Conservation (phyloP, 1,140 invertebrate genomes). For the Arion vulgaris region DNA sequence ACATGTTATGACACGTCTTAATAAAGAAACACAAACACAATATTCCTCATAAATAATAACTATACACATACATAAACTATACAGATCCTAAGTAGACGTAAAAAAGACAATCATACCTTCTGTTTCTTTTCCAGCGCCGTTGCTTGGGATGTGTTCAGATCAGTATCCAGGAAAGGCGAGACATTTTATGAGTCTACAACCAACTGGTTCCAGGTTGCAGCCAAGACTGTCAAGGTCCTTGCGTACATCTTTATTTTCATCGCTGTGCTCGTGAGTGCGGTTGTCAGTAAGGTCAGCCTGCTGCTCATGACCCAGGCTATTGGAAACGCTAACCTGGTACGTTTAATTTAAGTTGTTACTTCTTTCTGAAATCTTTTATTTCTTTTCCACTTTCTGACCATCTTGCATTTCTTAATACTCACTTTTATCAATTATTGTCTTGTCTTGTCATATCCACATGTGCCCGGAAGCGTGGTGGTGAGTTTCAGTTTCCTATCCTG, state of each 20-base stretch:
- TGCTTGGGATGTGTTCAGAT: constrained; percentile 54
- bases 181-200: constrained; percentile 51
- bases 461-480: too few relatives aligned
- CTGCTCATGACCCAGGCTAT: constrained; percentile 55
- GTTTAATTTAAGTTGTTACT: background rate
- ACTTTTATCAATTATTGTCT: too few relatives aligned
- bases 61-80: too few relatives aligned
- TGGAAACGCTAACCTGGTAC: constrained; percentile 47
- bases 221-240: constrained; percentile 54
- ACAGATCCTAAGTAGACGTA: too few relatives aligned
- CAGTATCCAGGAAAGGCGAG: constrained; percentile 50
- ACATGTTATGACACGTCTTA: too few relatives aligned
- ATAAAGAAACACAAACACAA: too few relatives aligned
- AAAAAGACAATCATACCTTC: too few relatives aligned
- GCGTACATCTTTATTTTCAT: constrained; percentile 51
- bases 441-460: too few relatives aligned
- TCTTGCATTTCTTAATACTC: too few relatives aligned
- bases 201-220: constrained; percentile 55
- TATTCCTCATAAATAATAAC: too few relatives aligned
- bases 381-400: background rate
- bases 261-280: constrained; percentile 45
- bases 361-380: background rate
- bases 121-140: constrained; percentile 23
- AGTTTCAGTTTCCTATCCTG: too few relatives aligned
- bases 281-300: constrained; percentile 51